Evolutionary conservation across 2,113 vertebrate species (phyloP).

Genomic region (Caranx ignobilis): DNA sequence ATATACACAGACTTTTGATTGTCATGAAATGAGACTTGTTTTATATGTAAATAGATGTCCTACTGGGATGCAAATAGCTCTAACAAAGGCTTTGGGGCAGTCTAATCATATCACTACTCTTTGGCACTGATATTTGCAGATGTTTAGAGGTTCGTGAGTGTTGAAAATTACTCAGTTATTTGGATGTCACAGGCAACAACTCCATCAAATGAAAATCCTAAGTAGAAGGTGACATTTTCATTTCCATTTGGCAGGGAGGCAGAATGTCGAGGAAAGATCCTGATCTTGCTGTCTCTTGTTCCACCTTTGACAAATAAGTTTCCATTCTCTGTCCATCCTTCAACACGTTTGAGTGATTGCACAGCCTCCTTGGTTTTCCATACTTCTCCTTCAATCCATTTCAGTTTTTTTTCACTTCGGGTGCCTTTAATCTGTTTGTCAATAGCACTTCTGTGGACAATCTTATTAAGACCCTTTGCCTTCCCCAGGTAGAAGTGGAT

Average conservation of each 20-base stretch:
- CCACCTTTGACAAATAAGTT: conserved; percentile 71
- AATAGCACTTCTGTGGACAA: conserved; percentile 75
- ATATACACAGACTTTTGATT: background rate
- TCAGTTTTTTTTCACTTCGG: conserved; percentile 73
- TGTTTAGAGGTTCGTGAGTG: background rate
- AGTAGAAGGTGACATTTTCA: background rate
- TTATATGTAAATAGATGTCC: no score
- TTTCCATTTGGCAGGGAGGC: conserved; percentile 74
- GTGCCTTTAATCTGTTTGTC: conserved; percentile 76
- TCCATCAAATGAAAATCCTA: conserved; percentile 51
- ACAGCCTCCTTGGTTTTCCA: conserved; percentile 62
- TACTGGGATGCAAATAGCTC: no score
- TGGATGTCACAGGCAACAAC: conserved; percentile 74
- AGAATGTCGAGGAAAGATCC: conserved; percentile 65
- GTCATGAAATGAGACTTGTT: no score
- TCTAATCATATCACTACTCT: background rate
- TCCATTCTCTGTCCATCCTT: conserved; percentile 81
- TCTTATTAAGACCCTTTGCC: conserved; percentile 74
- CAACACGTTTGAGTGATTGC: conserved; percentile 70
- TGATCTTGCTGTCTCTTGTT: conserved; percentile 26
- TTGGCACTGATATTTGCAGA: background rate
- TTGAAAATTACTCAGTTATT: conserved; percentile 26
- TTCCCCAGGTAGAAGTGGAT: conserved; percentile 80
- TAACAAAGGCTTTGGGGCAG: background rate
- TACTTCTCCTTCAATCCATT: conserved; percentile 74